Evolutionary conservation across 2,888 invertebrate species (phyloP).

Genomic region (Resseliella maxima): DNA sequence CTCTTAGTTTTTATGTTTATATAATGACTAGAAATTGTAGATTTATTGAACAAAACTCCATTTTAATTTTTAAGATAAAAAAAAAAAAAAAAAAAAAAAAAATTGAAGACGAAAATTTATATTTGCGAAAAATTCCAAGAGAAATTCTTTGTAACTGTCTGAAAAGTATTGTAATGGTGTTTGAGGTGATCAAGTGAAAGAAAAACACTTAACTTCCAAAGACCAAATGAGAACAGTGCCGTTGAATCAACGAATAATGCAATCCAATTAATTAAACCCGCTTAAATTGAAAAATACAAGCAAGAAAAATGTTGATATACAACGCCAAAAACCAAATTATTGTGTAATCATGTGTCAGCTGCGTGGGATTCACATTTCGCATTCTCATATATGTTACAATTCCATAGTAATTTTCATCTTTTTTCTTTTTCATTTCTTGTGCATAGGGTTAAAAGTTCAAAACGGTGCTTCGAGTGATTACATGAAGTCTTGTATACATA

Average conservation of each 20-base stretch:
- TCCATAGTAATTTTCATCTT: not conserved
- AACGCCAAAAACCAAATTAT: not conserved
- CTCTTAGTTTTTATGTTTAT: too few relatives aligned
- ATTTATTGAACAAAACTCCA: too few relatives aligned
- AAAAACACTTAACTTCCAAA: not conserved
- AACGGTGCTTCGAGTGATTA: not conserved
- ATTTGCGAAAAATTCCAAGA: too few relatives aligned
- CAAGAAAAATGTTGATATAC: not conserved
- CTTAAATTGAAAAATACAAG: not conserved
- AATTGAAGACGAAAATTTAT: not conserved
- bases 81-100: not conserved
- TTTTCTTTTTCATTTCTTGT: too few relatives aligned
- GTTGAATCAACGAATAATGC: not conserved
- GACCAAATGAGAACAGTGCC: not conserved
- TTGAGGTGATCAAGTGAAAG: slow-evolving; percentile 1
- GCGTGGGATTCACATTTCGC: not conserved
- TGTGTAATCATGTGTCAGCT: slow-evolving; percentile 12
- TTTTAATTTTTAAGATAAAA: too few relatives aligned
- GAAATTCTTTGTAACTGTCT: too few relatives aligned
- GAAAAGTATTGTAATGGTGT: not conserved
- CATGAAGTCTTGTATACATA: not conserved
- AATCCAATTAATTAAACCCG: slow-evolving; percentile 33
- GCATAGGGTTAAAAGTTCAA: slow-evolving; percentile 27
- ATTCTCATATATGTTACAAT: not conserved
- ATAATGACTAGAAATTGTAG: too few relatives aligned